Evolutionary conservation across 2,797 vertebrate genomes (phyloP).

Genomic region (Melanotaenia parkinsoni): DNA sequence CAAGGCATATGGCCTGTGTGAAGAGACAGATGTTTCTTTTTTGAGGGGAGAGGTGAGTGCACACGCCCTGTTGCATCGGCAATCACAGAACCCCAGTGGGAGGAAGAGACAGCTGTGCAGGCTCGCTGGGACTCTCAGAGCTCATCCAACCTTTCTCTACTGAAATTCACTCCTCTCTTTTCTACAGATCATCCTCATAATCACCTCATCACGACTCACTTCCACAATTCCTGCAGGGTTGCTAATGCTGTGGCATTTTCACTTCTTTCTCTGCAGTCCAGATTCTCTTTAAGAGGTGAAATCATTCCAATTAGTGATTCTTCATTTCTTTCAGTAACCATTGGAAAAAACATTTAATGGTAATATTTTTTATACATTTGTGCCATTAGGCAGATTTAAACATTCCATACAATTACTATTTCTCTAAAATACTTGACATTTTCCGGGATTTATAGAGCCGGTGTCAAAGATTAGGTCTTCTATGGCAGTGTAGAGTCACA

Average conservation of each 20-base stretch:
- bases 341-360: neutral
- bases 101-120: slow-evolving; percentile 61
- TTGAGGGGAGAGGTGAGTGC: slow-evolving; percentile 57
- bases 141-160: slow-evolving; percentile 37
- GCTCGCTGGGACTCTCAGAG: slow-evolving; percentile 41
- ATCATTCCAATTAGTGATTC: neutral
- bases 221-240: slow-evolving; percentile 14
- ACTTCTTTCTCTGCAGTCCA: neutral
- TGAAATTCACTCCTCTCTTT: slow-evolving; percentile 43
- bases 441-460: neutral
- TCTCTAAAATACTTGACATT: neutral
- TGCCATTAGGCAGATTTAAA: neutral
- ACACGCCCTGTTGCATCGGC: slow-evolving; percentile 49
- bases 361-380: neutral
- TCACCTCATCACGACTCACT: slow-evolving; percentile 23
- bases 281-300: neutral
- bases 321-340: neutral
- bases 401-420: neutral
- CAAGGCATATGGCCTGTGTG: slow-evolving; percentile 65
- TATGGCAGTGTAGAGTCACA: neutral
- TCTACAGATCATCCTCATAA: slow-evolving; percentile 29
- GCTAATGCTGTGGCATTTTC: neutral
- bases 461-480: neutral
- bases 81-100: slow-evolving; percentile 35
- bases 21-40: slow-evolving; percentile 72